These are phyloP conservation scores for Acyrthosiphon pisum DNA, from an alignment of 1,140 invertebrate species.

Conservation along the genomic window DNA sequence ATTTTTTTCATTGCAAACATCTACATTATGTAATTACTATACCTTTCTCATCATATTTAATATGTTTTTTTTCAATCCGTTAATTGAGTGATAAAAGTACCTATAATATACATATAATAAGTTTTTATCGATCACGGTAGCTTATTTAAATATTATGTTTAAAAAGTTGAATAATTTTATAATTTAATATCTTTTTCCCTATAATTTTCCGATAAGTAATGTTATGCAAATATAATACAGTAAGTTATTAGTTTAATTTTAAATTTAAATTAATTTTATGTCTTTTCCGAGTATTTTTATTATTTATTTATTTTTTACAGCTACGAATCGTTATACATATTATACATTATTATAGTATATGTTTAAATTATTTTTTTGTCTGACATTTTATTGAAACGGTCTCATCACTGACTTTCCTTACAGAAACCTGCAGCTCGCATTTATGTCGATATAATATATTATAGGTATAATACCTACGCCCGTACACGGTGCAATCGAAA, in stretches of 20 bases:
- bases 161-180: neutral
- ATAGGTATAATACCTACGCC: neutral
- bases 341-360: too few species aligned
- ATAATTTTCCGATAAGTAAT: neutral
- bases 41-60: neutral
- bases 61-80: neutral
- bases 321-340: too few species aligned
- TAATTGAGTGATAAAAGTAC: neutral
- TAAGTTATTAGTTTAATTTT: neutral
- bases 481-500: neutral
- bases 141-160: neutral
- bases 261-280: neutral
- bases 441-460: constrained; percentile 1
- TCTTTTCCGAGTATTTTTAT: neutral
- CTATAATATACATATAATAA: too few species aligned
- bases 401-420: neutral
- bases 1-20: neutral
- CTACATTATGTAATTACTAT: neutral
- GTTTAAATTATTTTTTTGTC: neutral
- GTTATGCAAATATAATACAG: neutral
- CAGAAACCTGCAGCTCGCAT: neutral
- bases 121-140: neutral
- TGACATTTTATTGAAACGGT: neutral
- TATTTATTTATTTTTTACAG: neutral
- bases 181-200: neutral